These are phyloP conservation scores for Ooceraea biroi DNA, from an alignment of 1,140 invertebrate species.

Conservation along the genomic window DNA sequence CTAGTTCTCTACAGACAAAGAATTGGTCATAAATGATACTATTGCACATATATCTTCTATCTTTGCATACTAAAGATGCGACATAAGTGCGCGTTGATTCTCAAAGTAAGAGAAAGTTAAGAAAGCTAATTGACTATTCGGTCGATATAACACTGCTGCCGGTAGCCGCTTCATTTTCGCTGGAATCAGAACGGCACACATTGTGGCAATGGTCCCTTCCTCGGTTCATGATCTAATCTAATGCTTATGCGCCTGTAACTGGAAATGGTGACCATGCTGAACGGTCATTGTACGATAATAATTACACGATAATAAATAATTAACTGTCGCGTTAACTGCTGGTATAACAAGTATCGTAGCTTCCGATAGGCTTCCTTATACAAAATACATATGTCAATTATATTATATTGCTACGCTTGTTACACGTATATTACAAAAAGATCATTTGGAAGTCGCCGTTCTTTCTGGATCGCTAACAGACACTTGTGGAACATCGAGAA, in stretches of 20 bases:
- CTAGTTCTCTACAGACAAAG: conserved; percentile 1
- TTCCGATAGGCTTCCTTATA: not conserved
- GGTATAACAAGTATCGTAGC: not conserved
- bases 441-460: not conserved
- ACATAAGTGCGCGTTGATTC: conserved; percentile 59
- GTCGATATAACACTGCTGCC: conserved; percentile 48
- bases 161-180: conserved; percentile 65
- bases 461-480: conserved; percentile 1
- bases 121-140: conserved; percentile 74
- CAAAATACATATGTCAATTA: too few species aligned
- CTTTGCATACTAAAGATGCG: conserved; percentile 27
- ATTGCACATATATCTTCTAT: not conserved
- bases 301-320: conserved; percentile 18
- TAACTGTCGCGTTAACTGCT: not conserved
- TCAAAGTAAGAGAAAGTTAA: conserved; percentile 76
- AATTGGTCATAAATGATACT: not conserved
- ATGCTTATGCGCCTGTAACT: conserved; percentile 18
- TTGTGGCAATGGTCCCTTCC: not conserved
- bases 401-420: too few species aligned
- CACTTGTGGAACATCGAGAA: not conserved
- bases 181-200: conserved; percentile 37
- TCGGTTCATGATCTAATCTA: conserved; percentile 6
- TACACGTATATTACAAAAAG: too few species aligned
- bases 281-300: conserved; percentile 6
- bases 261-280: not conserved